Percentiles rank a stretch among this genome's conserved stretches.
Conservation (phyloP, 2,113 vertebrate species). For the Crotalus helleri region DNA sequence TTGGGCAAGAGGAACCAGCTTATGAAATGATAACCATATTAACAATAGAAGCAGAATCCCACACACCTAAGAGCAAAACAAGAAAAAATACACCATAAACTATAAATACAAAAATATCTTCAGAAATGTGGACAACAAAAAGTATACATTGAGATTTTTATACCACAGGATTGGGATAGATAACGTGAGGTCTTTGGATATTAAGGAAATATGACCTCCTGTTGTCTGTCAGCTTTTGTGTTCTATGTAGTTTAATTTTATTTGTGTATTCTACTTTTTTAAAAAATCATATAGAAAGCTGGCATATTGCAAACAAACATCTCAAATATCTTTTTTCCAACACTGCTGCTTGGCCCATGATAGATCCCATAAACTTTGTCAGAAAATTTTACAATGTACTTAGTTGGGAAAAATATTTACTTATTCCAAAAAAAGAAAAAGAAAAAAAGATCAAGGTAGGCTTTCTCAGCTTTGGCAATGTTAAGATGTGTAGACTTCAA, state of each 20-base stretch:
- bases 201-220: not conserved
- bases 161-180: not conserved
- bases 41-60: slow-evolving; percentile 51
- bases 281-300: not conserved
- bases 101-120: slow-evolving; percentile 57
- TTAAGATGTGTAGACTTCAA: not conserved
- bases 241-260: not conserved
- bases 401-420: not conserved
- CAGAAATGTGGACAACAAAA: slow-evolving; percentile 49
- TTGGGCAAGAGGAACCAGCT: slow-evolving; percentile 37
- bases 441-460: not conserved
- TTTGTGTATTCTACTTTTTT: not conserved
- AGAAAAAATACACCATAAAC: slow-evolving; percentile 56
- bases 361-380: not conserved
- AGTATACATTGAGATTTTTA: slow-evolving; percentile 35
- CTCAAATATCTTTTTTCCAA: not conserved
- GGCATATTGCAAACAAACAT: not conserved
- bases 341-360: not conserved
- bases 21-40: slow-evolving; percentile 58
- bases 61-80: slow-evolving; percentile 55
- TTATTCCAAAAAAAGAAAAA: not conserved
- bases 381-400: not conserved
- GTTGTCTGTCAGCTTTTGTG: not conserved
- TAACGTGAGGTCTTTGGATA: not conserved
- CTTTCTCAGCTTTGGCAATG: not conserved